phyloP scores from a whole-genome alignment of 2,797 vertebrate genomes.

The Spinus olivaceus region DNA sequence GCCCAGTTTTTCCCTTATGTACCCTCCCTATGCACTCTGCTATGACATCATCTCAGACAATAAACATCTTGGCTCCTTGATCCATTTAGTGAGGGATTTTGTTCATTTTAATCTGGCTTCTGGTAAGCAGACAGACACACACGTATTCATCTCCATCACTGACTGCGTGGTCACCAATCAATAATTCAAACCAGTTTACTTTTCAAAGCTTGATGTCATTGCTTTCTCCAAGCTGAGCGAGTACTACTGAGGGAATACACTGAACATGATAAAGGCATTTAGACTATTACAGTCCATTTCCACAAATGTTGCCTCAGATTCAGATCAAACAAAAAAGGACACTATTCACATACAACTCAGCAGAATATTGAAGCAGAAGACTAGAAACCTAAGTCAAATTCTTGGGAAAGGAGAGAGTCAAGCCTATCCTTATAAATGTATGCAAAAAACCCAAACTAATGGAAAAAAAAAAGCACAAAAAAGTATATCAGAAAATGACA shows the following conservation, averaged over 20 bases:
- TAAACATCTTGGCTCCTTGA: slow-evolving; percentile 36
- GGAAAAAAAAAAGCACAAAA: accelerated
- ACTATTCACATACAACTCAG: neutral
- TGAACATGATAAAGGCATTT: neutral
- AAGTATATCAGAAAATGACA: neutral
- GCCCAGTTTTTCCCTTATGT: neutral
- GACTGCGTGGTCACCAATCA: neutral
- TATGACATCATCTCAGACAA: slow-evolving; percentile 35
- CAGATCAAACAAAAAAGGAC: neutral
- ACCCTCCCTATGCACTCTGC: neutral
- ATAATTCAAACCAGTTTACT: slow-evolving; percentile 38
- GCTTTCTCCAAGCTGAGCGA: neutral
- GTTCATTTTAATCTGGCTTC: slow-evolving; percentile 35
- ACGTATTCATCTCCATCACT: neutral
- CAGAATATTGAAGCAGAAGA: neutral
- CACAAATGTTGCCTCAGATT: neutral
- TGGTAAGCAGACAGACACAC: slow-evolving; percentile 24
- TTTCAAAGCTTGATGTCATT: slow-evolving; percentile 17
- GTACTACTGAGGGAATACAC: neutral
- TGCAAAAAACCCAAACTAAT: neutral
- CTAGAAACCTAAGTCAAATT: neutral
- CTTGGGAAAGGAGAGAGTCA: neutral
- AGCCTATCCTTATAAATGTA: neutral
- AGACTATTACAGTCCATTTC: neutral
- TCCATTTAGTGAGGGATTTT: slow-evolving; percentile 52